A percentile compares a stretch with the other conserved stretches of the same genome.
Conservation (phyloP, 2,888 invertebrate genomes). For the Neoscelio sp. region DNA sequence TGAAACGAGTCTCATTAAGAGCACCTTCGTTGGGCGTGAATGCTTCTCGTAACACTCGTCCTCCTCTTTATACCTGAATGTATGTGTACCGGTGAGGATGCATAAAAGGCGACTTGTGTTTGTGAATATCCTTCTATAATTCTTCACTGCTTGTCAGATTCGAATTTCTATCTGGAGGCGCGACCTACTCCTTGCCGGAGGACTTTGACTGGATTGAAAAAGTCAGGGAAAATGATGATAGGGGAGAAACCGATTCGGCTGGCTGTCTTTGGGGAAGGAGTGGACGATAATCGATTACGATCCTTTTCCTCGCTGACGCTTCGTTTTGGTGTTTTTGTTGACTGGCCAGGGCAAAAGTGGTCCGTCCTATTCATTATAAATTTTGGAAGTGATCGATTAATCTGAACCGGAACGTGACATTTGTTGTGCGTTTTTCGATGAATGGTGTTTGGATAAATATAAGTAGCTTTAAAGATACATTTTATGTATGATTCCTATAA, state of each 20-base stretch:
- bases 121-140: conserved; percentile 24
- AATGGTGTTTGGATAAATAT: conserved; percentile 3
- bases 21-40: conserved; percentile 19
- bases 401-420: background rate
- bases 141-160: conserved; percentile 37
- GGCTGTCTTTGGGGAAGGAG: conserved; percentile 29
- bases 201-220: conserved; percentile 41
- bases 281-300: conserved; percentile 52
- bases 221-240: conserved; percentile 45
- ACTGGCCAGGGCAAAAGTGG: conserved; percentile 20
- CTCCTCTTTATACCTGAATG: background rate
- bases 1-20: conserved; percentile 79
- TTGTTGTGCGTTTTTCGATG: conserved; percentile 5
- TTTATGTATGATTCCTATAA: too few relatives aligned
- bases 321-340: conserved; percentile 40
- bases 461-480: too few relatives aligned
- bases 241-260: conserved; percentile 46
- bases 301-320: conserved; percentile 38
- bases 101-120: background rate
- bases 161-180: conserved; percentile 35
- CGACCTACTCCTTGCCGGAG: conserved; percentile 25
- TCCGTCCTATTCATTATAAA: conserved; percentile 20
- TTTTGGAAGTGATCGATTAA: conserved; percentile 53
- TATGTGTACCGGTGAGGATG: background rate
- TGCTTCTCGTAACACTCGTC: background rate